A percentile compares a stretch with the other conserved stretches of the same genome.
Evolutionary conservation across 2,113 vertebrate genomes (phyloP).

Genomic region (Anoura caudifer): DNA sequence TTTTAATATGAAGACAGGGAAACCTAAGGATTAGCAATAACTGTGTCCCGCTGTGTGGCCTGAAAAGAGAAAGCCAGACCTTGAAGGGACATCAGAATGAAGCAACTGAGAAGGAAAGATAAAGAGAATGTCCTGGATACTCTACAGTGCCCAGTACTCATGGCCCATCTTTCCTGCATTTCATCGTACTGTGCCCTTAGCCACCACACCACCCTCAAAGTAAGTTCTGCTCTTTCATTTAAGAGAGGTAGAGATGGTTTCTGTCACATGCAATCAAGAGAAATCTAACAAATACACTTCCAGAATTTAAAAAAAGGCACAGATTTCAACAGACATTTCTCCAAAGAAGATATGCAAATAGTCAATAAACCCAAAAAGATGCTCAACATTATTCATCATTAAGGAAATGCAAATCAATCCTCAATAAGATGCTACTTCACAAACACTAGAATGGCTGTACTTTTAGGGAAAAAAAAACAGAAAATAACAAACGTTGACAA

Average conservation of each 20-base stretch:
- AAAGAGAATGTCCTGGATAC: background rate
- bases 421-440: background rate
- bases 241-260: background rate
- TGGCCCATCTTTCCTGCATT: background rate
- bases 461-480: background rate
- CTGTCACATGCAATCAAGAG: background rate
- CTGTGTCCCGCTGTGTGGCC: background rate
- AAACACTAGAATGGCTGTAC: background rate
- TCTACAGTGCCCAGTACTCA: background rate
- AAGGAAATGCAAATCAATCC: background rate
- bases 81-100: background rate
- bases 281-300: background rate
- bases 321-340: background rate
- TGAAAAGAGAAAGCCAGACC: background rate
- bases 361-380: background rate
- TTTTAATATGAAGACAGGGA: background rate
- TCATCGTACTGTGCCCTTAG: background rate
- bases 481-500: background rate
- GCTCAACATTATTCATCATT: background rate
- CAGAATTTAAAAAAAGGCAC: background rate
- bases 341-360: background rate
- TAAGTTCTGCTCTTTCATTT: background rate
- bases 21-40: background rate
- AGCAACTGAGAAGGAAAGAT: background rate
- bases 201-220: background rate